These are phyloP conservation scores for Anolis apletophallus DNA, from an alignment of 2,797 vertebrate genomes.

Conservation along the genomic window DNA sequence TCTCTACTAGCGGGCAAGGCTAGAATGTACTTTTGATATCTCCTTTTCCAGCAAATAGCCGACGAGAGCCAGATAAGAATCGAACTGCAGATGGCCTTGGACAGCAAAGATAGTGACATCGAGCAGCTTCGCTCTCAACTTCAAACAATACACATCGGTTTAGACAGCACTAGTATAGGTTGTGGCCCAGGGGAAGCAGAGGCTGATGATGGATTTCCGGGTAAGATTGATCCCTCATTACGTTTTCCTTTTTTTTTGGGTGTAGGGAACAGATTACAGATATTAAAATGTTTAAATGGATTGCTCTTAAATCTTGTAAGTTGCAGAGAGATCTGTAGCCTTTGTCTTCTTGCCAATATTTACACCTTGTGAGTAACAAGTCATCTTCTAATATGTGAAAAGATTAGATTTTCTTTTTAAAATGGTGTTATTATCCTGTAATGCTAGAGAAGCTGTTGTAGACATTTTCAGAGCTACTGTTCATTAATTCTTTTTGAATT, in stretches of 20 bases:
- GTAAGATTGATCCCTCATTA: conserved; percentile 73
- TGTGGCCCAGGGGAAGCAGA: conserved; percentile 93
- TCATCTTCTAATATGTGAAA: background rate
- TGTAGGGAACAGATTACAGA: background rate
- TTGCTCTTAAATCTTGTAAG: conserved; percentile 9
- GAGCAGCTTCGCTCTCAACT: conserved; percentile 94
- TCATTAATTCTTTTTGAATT: conserved; percentile 71
- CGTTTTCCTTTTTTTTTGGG: conserved; percentile 8
- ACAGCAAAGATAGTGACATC: conserved; percentile 98
- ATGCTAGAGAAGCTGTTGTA: background rate
- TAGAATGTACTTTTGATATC: conserved; percentile 9
- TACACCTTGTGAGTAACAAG: background rate
- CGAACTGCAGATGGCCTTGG: conserved; percentile 97
- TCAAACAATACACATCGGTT: conserved; percentile 89
- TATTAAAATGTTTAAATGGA: conserved; percentile 8
- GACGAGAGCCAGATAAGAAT: conserved; percentile 96
- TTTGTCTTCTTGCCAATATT: background rate
- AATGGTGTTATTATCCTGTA: conserved; percentile 30
- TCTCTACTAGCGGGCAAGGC: background rate
- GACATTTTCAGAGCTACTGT: background rate
- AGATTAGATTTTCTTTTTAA: conserved; percentile 25
- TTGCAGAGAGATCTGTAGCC: background rate
- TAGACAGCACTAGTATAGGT: conserved; percentile 92
- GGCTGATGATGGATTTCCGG: conserved; percentile 94
- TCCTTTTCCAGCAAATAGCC: conserved; percentile 87